phyloP scores from a whole-genome alignment of 2,113 vertebrate species.

The Proterorhinus semilunaris region DNA sequence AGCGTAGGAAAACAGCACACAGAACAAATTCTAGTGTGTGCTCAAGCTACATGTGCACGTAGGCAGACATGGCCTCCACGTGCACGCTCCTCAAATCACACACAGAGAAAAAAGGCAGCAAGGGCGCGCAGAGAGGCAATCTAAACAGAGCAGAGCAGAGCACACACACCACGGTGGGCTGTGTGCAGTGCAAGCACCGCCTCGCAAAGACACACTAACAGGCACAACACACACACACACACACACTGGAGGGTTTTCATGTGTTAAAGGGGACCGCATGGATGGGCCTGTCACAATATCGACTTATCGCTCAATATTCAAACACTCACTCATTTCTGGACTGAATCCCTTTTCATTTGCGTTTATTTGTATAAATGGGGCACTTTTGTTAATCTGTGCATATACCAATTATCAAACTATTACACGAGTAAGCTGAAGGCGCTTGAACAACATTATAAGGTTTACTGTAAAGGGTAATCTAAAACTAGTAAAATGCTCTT shows the following conservation, averaged over 20 bases:
- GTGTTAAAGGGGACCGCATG: background rate
- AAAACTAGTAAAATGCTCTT: too few species aligned
- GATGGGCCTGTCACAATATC: too few species aligned
- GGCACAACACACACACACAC: slow-evolving; percentile 15
- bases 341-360: too few species aligned
- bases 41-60: slow-evolving; percentile 10
- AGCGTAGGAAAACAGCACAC: slow-evolving; percentile 35
- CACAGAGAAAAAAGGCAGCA: slow-evolving; percentile 27
- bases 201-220: slow-evolving; percentile 48
- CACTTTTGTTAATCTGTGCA: too few species aligned
- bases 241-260: background rate
- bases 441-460: too few species aligned
- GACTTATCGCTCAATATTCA: too few species aligned
- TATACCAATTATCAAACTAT: too few species aligned
- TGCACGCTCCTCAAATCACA: slow-evolving; percentile 19
- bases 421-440: too few species aligned
- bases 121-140: slow-evolving; percentile 54
- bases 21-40: slow-evolving; percentile 31
- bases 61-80: slow-evolving; percentile 13
- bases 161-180: slow-evolving; percentile 50
- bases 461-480: too few species aligned
- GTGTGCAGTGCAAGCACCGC: slow-evolving; percentile 60
- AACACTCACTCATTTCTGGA: too few species aligned
- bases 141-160: slow-evolving; percentile 63
- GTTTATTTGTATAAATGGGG: too few species aligned